Evolutionary conservation across 2,797 vertebrate species (phyloP), one percentile per base, ranked within the genome.

Genomic region (Bucorvus abyssinicus): DNA sequence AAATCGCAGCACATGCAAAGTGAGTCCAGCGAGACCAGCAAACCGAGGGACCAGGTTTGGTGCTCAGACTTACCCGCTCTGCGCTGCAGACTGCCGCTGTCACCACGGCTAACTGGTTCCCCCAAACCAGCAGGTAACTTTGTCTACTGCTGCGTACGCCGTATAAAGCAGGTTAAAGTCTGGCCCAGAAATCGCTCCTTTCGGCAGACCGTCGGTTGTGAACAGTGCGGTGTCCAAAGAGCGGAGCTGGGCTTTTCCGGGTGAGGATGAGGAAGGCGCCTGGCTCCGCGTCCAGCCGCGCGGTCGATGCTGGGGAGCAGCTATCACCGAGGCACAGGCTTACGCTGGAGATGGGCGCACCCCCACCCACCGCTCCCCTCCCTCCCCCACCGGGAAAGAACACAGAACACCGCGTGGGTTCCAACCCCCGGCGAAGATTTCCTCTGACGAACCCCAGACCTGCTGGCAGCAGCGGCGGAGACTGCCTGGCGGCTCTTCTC

Each of bases 21-120:
- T 3, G 19, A 87, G 53, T 12, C 36, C 59, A n/a, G 36, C 0
- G 59, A 82, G 67, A 82, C n/a, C 52, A 63, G 44, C n/a, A 61
- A 65, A 63, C n/a, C 40, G 27, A 47, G n/a, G 74, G 64, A 65
- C 14, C 47, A 38, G 34, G 34, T 26, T 60, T 0, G 0, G 32
- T 6, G 73, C 75, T 67, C 63, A 64, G 30, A n/a, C 70, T 68
- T 34, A 76, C 67, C 71, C 84, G 40, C 74, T 53, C 74, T 10
- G 24, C 9, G 6, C 1, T 1, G 13, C 0, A 0, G 19, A 36
- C 32, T 45, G 47, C 77, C 52, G 47, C 59, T 42, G 47, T 24
- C 19, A 1, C 24, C 55, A 26, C 30, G 6, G n/a, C 32, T 22
- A 26, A 19, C 23, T 45, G 29, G 7, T 11, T 89, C 32, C 56